phyloP scores from a whole-genome alignment of 2,888 invertebrate species.

The Patella depressa region DNA sequence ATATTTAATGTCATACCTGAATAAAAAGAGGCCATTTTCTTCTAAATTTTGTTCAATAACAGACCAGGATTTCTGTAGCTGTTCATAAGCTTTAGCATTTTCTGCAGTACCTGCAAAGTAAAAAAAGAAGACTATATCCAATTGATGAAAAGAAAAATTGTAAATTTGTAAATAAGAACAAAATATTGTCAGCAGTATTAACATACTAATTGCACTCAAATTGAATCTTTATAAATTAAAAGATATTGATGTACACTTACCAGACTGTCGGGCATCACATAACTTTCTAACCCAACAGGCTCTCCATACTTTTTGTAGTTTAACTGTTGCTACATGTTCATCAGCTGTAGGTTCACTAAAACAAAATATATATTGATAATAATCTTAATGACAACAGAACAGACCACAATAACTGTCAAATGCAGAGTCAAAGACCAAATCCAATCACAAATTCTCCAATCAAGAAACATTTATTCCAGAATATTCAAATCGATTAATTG shows the following conservation, averaged over 20 bases:
- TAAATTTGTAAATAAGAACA: too few relatives aligned
- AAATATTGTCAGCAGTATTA: too few relatives aligned
- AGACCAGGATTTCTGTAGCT: conserved; percentile 65
- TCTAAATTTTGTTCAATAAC: conserved; percentile 64
- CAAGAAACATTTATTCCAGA: too few relatives aligned
- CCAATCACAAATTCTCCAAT: too few relatives aligned
- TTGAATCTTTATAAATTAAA: neutral
- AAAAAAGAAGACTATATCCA: neutral
- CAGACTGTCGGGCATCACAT: conserved; percentile 59
- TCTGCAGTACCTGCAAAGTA: conserved; percentile 59
- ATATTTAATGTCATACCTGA: conserved; percentile 54
- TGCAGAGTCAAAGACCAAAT: too few relatives aligned
- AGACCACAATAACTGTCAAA: too few relatives aligned
- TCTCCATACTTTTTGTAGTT: conserved; percentile 67
- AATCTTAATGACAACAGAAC: too few relatives aligned
- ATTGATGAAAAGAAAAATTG: too few relatives aligned
- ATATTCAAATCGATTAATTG: too few relatives aligned
- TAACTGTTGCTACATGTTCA: conserved; percentile 65
- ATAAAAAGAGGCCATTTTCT: conserved; percentile 62
- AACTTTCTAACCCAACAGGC: conserved; percentile 66
- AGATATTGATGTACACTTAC: conserved; percentile 35
- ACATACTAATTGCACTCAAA: too few relatives aligned
- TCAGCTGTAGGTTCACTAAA: conserved; percentile 63
- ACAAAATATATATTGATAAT: neutral
- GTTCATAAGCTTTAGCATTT: conserved; percentile 61